A percentile compares a stretch with the other conserved stretches of the same genome.
Conservation (phyloP, 2,797 vertebrate genomes). For the Manis javanica region DNA sequence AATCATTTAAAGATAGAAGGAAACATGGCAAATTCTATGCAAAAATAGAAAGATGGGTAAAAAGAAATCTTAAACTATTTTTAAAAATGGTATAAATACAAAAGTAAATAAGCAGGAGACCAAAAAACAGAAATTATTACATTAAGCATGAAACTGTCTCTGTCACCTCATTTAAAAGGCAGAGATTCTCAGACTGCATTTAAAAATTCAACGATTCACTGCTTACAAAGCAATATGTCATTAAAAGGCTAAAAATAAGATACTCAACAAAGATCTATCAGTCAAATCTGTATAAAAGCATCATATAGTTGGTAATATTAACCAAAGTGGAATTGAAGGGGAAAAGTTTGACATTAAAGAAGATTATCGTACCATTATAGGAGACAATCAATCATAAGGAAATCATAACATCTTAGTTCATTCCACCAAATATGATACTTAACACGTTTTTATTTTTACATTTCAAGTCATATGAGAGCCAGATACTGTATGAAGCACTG, state of each 20-base stretch:
- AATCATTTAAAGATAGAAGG: neutral
- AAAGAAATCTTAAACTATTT: neutral
- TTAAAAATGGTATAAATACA: constrained; percentile 2
- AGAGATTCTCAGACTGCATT: neutral
- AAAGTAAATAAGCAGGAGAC: neutral
- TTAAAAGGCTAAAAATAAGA: constrained; percentile 37
- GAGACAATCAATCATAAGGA: neutral
- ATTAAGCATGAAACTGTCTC: neutral
- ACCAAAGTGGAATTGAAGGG: constrained; percentile 42
- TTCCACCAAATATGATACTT: neutral
- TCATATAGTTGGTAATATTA: neutral
- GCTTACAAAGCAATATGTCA: constrained; percentile 21
- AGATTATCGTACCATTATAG: constrained; percentile 6
- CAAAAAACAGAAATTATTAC: neutral
- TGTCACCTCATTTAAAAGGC: neutral
- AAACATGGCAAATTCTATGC: neutral
- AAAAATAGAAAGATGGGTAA: neutral
- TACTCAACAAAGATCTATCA: constrained; percentile 19
- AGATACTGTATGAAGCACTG: neutral
- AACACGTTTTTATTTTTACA: constrained; percentile 9
- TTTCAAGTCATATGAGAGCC: neutral
- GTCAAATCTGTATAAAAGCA: constrained; percentile 43
- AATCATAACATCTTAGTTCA: neutral
- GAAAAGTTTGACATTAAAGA: constrained; percentile 12
- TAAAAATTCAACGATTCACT: neutral